These are phyloP conservation scores for Leptoclinus maculatus DNA, from an alignment of 2,797 vertebrate genomes.

Conservation along the genomic window DNA sequence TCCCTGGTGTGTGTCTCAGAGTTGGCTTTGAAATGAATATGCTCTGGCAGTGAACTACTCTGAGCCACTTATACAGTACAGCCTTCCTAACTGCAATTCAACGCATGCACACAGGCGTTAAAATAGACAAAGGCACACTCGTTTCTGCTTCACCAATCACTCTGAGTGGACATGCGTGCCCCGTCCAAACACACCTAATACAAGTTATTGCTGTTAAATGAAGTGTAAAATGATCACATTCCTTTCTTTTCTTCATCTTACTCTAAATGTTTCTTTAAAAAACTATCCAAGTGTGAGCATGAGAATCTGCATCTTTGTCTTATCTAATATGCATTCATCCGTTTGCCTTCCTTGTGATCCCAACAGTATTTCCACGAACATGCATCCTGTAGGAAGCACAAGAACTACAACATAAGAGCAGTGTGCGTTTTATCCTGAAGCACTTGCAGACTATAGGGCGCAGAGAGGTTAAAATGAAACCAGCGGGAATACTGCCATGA, in stretches of 20 bases:
- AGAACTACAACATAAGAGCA: constrained; percentile 58
- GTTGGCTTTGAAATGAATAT: constrained; percentile 83
- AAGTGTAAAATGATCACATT: constrained; percentile 34
- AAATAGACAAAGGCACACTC: constrained; percentile 29
- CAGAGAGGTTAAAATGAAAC: constrained; percentile 73
- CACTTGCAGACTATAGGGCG: constrained; percentile 53
- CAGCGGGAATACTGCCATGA: constrained; percentile 59
- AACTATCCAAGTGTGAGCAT: neutral
- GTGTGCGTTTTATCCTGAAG: constrained; percentile 64
- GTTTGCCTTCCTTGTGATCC: constrained; percentile 32
- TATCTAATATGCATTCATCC: constrained; percentile 31
- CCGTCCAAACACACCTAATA: constrained; percentile 20
- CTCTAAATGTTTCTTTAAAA: constrained; percentile 3
- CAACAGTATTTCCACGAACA: constrained; percentile 27
- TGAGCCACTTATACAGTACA: constrained; percentile 77
- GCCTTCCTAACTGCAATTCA: constrained; percentile 73
- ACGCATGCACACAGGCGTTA: constrained; percentile 52
- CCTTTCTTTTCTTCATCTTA: constrained; percentile 24
- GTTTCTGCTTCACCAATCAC: constrained; percentile 49
- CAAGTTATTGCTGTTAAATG: constrained; percentile 15
- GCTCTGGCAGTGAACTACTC: constrained; percentile 80
- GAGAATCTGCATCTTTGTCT: constrained; percentile 26
- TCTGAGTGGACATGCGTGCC: constrained; percentile 12
- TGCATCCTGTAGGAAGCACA: constrained; percentile 41
- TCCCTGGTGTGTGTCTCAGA: constrained; percentile 79